Evolutionary conservation across 1,140 invertebrate species (phyloP).

Genomic region (honey bee (Apis mellifera)): Amel_HAv3.1 CM009938.2:2559501-2560000

Average conservation of each 20-base stretch:
- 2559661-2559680: too few relatives aligned
- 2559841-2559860: not conserved
- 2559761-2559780: not conserved
- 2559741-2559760: not conserved
- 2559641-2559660: too few relatives aligned
- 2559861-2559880: not conserved
- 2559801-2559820: not conserved
- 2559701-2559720: not conserved
- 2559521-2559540: not conserved
- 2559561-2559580: not conserved
- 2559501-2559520: constrained; percentile 12
- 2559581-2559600: not conserved
- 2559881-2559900: not conserved
- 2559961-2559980: constrained; percentile 20
- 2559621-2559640: too few relatives aligned
- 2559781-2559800: not conserved
- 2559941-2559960: not conserved
- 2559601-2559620: too few relatives aligned
- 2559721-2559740: not conserved
- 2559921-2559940: constrained; percentile 7
- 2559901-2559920: not conserved
- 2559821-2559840: not conserved
- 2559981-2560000: constrained; percentile 34
- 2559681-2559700: too few relatives aligned
- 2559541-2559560: not conserved